Conservation (phyloP, 1,140 invertebrate species). For the Drosophila ercepeae region DNA sequence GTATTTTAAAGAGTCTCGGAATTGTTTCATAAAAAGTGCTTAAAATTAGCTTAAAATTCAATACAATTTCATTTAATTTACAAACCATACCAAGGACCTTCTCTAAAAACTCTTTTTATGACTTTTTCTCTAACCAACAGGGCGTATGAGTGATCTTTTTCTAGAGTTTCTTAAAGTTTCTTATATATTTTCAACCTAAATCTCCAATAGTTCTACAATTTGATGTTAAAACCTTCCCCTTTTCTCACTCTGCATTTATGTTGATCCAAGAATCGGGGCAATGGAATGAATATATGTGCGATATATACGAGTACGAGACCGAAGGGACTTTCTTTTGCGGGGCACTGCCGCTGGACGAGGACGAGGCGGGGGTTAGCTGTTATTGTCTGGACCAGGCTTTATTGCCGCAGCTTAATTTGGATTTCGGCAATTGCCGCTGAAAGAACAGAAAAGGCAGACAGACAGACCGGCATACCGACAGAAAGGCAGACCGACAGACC, state of each 20-base stretch:
- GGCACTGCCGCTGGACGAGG: no score
- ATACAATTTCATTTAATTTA: no score
- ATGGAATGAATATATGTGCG: background rate
- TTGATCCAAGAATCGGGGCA: background rate
- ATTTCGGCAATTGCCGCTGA: slow-evolving; percentile 44
- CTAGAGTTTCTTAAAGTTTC: no score
- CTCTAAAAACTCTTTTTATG: no score
- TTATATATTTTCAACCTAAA: background rate
- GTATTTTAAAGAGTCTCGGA: no score
- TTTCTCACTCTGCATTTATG: background rate
- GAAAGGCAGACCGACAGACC: background rate
- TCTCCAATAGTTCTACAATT: no score
- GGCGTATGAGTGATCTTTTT: no score
- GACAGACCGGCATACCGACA: background rate
- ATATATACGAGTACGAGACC: background rate
- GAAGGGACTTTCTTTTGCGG: background rate
- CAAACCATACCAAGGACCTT: no score
- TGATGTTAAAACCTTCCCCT: no score
- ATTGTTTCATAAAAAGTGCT: no score
- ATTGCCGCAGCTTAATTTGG: slow-evolving; percentile 57
- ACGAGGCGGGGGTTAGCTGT: slow-evolving; percentile 19
- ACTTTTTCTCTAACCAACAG: no score
- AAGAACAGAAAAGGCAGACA: slow-evolving; percentile 9
- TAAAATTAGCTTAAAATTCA: no score
- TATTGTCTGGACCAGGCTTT: slow-evolving; percentile 48